Conservation (phyloP, 2,888 invertebrate genomes). For the Liposcelis brunnea region DNA sequence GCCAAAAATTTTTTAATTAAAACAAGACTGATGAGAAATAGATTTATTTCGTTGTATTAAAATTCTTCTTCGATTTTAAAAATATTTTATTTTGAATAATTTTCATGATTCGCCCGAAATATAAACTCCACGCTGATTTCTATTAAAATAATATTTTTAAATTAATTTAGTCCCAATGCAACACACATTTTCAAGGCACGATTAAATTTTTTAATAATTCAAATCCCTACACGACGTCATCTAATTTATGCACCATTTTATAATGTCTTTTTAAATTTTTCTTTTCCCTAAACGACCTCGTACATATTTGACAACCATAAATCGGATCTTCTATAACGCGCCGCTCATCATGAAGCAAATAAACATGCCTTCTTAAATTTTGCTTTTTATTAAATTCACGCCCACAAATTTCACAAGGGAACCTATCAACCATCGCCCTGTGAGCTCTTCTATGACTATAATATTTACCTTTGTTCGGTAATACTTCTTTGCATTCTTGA, state of each 20-base stretch:
- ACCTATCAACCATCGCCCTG: constrained; percentile 3
- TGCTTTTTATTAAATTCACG: constrained; percentile 6
- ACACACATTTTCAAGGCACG: too few relatives aligned
- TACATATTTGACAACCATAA: constrained; percentile 1
- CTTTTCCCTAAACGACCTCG: background rate
- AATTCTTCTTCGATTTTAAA: too few relatives aligned
- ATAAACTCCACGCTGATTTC: too few relatives aligned
- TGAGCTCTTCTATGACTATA: background rate
- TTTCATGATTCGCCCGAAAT: too few relatives aligned
- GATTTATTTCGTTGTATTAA: too few relatives aligned
- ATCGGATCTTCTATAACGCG: background rate
- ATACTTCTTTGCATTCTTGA: background rate
- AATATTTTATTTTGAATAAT: too few relatives aligned
- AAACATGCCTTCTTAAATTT: background rate
- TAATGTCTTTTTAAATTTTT: constrained; percentile 4
- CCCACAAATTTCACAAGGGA: background rate
- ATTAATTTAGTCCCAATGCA: too few relatives aligned
- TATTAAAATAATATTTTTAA: too few relatives aligned
- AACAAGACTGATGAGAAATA: too few relatives aligned
- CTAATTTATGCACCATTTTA: constrained; percentile 2
- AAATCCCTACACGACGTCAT: too few relatives aligned
- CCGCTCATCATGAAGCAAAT: constrained; percentile 1
- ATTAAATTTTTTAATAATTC: too few relatives aligned
- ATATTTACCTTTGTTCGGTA: background rate
- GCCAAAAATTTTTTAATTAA: too few relatives aligned